Percentiles rank a stretch among this genome's conserved stretches.
Evolutionary conservation across 1,140 invertebrate genomes (phyloP).

Genomic region (Drosophila funebris): DNA sequence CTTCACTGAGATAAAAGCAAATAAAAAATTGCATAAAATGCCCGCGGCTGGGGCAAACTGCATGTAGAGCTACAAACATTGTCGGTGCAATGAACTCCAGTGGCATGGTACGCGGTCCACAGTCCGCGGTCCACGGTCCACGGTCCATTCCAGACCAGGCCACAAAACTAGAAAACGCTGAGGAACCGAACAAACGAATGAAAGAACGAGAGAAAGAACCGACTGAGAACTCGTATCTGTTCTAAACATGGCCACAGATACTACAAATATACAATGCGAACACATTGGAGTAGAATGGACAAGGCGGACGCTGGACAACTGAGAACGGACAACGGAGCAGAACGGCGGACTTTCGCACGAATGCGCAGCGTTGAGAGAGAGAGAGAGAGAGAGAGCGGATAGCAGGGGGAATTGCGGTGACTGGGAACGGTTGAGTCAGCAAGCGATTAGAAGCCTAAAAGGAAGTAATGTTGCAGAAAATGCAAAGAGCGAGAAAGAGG

Average conservation of each 20-base stretch:
- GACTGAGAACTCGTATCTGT: constrained; percentile 51
- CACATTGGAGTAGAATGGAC: constrained; percentile 16
- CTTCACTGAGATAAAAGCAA: constrained; percentile 65
- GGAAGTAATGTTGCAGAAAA: constrained; percentile 83
- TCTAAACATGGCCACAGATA: constrained; percentile 47
- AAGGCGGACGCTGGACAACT: constrained; percentile 14
- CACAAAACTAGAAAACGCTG: constrained; percentile 75
- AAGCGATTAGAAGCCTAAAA: constrained; percentile 81
- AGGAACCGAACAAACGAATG: constrained; percentile 7
- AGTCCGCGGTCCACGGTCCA: constrained; percentile 46
- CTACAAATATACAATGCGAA: constrained; percentile 53
- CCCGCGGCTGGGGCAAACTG: constrained; percentile 65
- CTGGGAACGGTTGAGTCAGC: constrained; percentile 66
- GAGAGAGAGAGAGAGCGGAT: constrained; percentile 2
- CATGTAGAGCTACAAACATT: constrained; percentile 56
- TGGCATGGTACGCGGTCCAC: constrained; percentile 42
- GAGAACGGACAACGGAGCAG: constrained; percentile 51
- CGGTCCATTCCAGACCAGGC: constrained; percentile 54
- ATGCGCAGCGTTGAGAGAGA: constrained; percentile 47
- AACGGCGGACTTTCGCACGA: constrained; percentile 74
- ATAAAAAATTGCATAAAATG: constrained; percentile 79
- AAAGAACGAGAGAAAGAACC: constrained; percentile 6
- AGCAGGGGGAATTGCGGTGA: not conserved
- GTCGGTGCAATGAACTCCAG: constrained; percentile 71
- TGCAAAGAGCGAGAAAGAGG: constrained; percentile 45